phyloP scores from a whole-genome alignment of 2,888 invertebrate genomes.

The Eupithecia insigniata region DNA sequence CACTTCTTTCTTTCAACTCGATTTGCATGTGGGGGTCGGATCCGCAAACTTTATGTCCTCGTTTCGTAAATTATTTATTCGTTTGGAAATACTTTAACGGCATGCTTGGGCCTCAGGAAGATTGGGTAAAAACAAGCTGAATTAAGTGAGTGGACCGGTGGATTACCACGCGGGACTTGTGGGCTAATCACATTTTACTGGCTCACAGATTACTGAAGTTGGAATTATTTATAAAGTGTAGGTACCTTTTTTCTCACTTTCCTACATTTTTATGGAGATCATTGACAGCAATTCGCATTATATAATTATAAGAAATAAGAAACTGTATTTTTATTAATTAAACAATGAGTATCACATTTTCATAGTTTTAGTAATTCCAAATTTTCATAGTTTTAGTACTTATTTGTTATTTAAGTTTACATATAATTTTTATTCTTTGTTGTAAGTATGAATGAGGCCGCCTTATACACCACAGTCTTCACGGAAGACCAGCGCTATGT shows the following conservation, averaged over 20 bases:
- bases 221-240: slow-evolving; percentile 22
- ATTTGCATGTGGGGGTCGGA: slow-evolving; percentile 82
- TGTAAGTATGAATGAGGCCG: too few relatives aligned
- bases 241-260: not conserved
- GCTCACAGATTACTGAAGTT: slow-evolving; percentile 49
- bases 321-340: not conserved
- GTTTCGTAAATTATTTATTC: slow-evolving; percentile 83
- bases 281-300: not conserved
- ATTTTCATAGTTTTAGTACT: too few relatives aligned
- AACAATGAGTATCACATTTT: too few relatives aligned
- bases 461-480: too few relatives aligned
- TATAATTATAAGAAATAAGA: not conserved
- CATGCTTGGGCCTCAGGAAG: slow-evolving; percentile 72
- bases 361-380: too few relatives aligned
- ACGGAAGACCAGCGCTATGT: too few relatives aligned
- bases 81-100: slow-evolving; percentile 82
- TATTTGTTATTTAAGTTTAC: too few relatives aligned
- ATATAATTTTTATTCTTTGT: too few relatives aligned
- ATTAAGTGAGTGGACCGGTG: slow-evolving; percentile 75
- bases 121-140: slow-evolving; percentile 73
- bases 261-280: not conserved
- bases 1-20: slow-evolving; percentile 81
- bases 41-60: slow-evolving; percentile 83
- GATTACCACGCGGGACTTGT: slow-evolving; percentile 63
- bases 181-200: slow-evolving; percentile 61